Conservation (phyloP, 2,888 invertebrate genomes). For the Synanthedon andrenaeformis region DNA sequence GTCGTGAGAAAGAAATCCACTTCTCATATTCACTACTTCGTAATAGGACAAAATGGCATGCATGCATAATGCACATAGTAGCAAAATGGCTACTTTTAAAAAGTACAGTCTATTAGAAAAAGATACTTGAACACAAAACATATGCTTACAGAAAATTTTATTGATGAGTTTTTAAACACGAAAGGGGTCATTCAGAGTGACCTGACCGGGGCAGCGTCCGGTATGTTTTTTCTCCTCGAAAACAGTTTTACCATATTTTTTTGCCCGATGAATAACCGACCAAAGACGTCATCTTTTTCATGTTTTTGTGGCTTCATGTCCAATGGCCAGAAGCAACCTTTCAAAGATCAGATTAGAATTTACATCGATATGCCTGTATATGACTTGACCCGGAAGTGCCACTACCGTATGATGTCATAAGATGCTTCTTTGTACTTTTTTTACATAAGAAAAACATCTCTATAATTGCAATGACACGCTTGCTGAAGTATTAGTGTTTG, state of each 20-base stretch:
- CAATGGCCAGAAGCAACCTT: slow-evolving; percentile 1
- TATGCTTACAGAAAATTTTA: too few relatives aligned
- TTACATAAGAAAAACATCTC: too few relatives aligned
- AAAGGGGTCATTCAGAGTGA: background rate
- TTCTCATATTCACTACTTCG: too few relatives aligned
- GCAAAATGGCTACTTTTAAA: too few relatives aligned
- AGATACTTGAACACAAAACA: too few relatives aligned
- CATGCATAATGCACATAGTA: too few relatives aligned
- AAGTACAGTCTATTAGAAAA: too few relatives aligned
- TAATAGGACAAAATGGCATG: too few relatives aligned
- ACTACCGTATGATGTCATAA: slow-evolving; percentile 6
- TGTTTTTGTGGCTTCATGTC: slow-evolving; percentile 1
- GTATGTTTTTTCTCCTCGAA: slow-evolving; percentile 1
- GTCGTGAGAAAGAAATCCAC: too few relatives aligned
- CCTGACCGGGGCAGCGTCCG: background rate
- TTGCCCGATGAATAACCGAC: slow-evolving; percentile 2
- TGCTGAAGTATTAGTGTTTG: too few relatives aligned
- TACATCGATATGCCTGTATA: background rate
- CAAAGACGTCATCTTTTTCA: slow-evolving; percentile 3
- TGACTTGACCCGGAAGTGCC: slow-evolving; percentile 7
- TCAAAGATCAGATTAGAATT: slow-evolving; percentile 1
- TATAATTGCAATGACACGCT: too few relatives aligned
- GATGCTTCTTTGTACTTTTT: background rate
- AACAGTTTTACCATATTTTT: slow-evolving; percentile 1
- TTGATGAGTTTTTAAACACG: too few relatives aligned